Evolutionary conservation across 2,888 invertebrate genomes (phyloP).

Genomic region (Lasius fuliginosus): DNA sequence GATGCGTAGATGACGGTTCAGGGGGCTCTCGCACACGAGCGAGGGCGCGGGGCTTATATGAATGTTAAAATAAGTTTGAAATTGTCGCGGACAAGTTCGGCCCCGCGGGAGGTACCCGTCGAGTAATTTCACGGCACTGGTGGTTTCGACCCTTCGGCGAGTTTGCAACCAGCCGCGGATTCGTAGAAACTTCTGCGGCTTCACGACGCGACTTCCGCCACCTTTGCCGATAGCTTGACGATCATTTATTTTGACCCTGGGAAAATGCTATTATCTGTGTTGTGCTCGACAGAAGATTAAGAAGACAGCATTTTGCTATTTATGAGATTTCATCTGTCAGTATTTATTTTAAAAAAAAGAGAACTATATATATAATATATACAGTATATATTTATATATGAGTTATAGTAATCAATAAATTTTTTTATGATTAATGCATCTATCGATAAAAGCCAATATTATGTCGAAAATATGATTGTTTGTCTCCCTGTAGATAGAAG

Average conservation of each 20-base stretch:
- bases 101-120: constrained; percentile 84
- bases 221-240: constrained; percentile 42
- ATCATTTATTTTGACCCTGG: constrained; percentile 31
- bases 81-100: constrained; percentile 86
- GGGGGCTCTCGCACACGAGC: constrained; percentile 60
- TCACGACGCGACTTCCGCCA: constrained; percentile 59
- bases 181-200: constrained; percentile 65
- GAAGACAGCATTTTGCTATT: not conserved
- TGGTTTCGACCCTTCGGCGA: constrained; percentile 84
- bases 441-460: not conserved
- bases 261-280: not conserved
- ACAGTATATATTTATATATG: not conserved
- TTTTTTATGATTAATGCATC: not conserved
- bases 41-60: constrained; percentile 84
- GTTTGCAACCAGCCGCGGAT: constrained; percentile 71
- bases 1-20: constrained; percentile 72
- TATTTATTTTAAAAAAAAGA: not conserved
- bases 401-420: not conserved
- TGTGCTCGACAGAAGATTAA: not conserved
- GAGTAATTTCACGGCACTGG: constrained; percentile 85
- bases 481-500: not conserved
- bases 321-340: not conserved
- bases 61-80: constrained; percentile 87
- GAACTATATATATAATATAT: too few relatives aligned
- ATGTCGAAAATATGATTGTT: not conserved